Conservation (phyloP, 2,113 vertebrate genomes). For the Mus spicilegus region DNA sequence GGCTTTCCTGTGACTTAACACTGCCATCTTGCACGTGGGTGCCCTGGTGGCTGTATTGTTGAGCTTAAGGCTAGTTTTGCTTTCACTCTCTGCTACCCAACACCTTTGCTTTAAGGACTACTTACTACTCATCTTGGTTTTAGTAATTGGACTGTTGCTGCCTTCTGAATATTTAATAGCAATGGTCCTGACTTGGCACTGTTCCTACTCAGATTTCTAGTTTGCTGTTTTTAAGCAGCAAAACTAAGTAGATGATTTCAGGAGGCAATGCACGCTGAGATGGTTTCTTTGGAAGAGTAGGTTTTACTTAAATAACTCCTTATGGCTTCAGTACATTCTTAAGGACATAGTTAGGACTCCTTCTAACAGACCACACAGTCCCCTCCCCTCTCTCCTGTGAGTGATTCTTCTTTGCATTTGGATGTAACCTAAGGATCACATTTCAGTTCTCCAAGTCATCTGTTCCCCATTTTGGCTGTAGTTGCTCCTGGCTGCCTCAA, state of each 20-base stretch:
- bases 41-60: not conserved
- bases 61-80: not conserved
- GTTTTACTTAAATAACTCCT: not conserved
- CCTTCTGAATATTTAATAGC: slow-evolving; percentile 45
- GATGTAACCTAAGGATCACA: not conserved
- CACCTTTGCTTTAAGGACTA: slow-evolving; percentile 36
- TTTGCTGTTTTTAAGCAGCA: slow-evolving; percentile 48
- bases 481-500: not conserved
- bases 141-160: slow-evolving; percentile 41
- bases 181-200: not conserved
- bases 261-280: not conserved
- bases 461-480: not conserved
- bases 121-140: slow-evolving; percentile 12
- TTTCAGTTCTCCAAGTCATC: not conserved
- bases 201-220: slow-evolving; percentile 46
- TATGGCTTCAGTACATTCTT: not conserved
- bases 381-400: no score
- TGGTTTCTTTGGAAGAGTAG: not conserved
- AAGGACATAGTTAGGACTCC: not conserved
- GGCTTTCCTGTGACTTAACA: not conserved
- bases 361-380: no score
- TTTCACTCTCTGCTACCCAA: not conserved
- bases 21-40: fast-evolving
- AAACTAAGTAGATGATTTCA: not conserved
- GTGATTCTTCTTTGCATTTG: not conserved